Conservation (phyloP, 2,888 invertebrate genomes). For the Pyralis farinalis region DNA sequence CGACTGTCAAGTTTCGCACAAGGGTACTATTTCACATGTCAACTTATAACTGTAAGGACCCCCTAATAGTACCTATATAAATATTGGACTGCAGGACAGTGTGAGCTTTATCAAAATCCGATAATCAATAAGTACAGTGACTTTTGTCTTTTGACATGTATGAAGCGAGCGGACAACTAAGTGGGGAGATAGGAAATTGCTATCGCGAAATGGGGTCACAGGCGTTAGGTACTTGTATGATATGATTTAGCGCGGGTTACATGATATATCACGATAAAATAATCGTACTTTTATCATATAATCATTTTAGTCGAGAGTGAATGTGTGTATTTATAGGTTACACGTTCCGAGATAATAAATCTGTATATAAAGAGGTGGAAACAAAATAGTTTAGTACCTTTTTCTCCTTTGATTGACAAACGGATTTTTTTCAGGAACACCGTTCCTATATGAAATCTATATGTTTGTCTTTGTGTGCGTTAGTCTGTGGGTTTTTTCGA, state of each 20-base stretch:
- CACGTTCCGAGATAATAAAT: too few species aligned
- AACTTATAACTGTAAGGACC: too few species aligned
- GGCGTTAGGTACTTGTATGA: constrained; percentile 27
- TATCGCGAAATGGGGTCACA: constrained; percentile 35
- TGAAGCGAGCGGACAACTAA: constrained; percentile 23
- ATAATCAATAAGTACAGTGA: constrained; percentile 26
- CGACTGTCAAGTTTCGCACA: background rate
- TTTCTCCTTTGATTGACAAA: too few species aligned
- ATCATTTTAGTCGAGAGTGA: background rate
- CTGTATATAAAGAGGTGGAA: too few species aligned
- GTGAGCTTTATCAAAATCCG: background rate
- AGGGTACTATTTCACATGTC: background rate
- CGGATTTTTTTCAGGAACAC: too few species aligned
- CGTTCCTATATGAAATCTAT: too few species aligned
- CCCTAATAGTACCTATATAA: too few species aligned
- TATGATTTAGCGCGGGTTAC: constrained; percentile 25
- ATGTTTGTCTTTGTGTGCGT: too few species aligned
- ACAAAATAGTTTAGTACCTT: too few species aligned
- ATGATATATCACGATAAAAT: constrained; percentile 16
- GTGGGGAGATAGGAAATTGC: constrained; percentile 35
- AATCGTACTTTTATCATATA: constrained; percentile 10
- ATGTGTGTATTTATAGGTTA: too few species aligned
- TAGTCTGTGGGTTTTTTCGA: too few species aligned
- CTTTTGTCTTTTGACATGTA: constrained; percentile 30
- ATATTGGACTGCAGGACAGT: too few species aligned